Percentiles rank a stretch among this genome's conserved stretches.
phyloP scores from a whole-genome alignment of 2,113 vertebrate species.

The Amphiprion percula region DNA sequence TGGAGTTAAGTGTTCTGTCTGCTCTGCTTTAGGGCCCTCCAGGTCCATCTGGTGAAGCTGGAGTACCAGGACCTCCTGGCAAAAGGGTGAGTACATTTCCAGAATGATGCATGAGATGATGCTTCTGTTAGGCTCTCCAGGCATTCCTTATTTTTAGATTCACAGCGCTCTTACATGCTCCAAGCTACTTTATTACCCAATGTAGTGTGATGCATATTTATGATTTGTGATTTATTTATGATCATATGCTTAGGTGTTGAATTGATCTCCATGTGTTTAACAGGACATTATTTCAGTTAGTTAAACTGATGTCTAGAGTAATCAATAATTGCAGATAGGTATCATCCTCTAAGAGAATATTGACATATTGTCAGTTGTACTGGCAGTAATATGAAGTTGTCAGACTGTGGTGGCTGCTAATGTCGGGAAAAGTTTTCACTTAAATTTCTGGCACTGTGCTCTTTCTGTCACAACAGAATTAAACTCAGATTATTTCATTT shows the following conservation, averaged over 20 bases:
- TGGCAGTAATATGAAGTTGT: conserved; percentile 52
- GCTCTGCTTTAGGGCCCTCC: conserved; percentile 89
- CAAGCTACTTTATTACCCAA: conserved; percentile 16
- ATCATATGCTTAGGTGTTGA: conserved; percentile 16
- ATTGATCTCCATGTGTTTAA: conserved; percentile 16
- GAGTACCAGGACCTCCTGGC: conserved; percentile 96
- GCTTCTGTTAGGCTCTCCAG: conserved; percentile 11
- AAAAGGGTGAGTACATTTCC: conserved; percentile 90
- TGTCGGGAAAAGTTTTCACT: conserved; percentile 71
- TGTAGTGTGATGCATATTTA: conserved; percentile 17
- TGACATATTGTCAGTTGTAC: conserved; percentile 57
- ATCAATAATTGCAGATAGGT: conserved; percentile 25
- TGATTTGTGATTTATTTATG: not conserved
- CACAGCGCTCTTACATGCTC: conserved; percentile 1
- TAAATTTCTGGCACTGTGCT: conserved; percentile 29
- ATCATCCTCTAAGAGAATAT: conserved; percentile 66
- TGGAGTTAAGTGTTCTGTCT: conserved; percentile 31
- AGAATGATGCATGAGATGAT: conserved; percentile 39
- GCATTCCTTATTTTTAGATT: conserved; percentile 29
- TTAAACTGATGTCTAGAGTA: conserved; percentile 7
- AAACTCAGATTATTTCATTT: conserved; percentile 55
- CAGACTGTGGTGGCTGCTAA: conserved; percentile 35
- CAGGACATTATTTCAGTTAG: conserved; percentile 2
- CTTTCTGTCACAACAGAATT: conserved; percentile 42
- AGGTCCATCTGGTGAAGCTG: conserved; percentile 97